phyloP scores from a whole-genome alignment of 2,888 invertebrate species.

The Conistra vaccinii region DNA sequence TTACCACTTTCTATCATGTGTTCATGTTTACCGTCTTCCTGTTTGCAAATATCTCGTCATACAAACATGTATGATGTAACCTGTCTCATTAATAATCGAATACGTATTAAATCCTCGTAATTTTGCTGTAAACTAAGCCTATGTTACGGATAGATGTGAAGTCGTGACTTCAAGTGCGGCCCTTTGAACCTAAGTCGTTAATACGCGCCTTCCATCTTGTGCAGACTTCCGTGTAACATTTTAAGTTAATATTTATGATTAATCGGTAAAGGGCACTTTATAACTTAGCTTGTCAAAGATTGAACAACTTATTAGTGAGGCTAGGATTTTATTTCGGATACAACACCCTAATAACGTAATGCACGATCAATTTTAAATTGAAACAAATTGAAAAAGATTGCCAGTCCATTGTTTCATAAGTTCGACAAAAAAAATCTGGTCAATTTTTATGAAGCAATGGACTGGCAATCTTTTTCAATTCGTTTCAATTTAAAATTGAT shows the following conservation, averaged over 20 bases:
- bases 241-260: conserved; percentile 34
- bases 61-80: neutral
- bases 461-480: too few species aligned
- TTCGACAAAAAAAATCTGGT: too few species aligned
- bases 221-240: conserved; percentile 53
- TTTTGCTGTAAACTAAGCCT: conserved; percentile 36
- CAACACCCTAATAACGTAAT: too few species aligned
- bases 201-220: conserved; percentile 32
- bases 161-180: conserved; percentile 37
- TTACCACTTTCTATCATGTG: conserved; percentile 23
- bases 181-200: conserved; percentile 49
- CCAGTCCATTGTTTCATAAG: too few species aligned
- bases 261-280: conserved; percentile 31
- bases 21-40: conserved; percentile 12
- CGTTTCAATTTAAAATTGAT: too few species aligned
- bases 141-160: conserved; percentile 26
- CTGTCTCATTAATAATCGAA: neutral
- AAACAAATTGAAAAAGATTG: too few species aligned
- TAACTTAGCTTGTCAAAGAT: neutral
- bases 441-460: too few species aligned
- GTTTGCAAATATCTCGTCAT: conserved; percentile 2
- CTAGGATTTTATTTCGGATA: too few species aligned
- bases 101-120: neutral
- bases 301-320: neutral
- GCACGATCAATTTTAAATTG: too few species aligned